Percentiles rank a stretch among this genome's conserved stretches.
Conservation (phyloP, 2,888 invertebrate genomes). For the Leucophora obtusa region DNA sequence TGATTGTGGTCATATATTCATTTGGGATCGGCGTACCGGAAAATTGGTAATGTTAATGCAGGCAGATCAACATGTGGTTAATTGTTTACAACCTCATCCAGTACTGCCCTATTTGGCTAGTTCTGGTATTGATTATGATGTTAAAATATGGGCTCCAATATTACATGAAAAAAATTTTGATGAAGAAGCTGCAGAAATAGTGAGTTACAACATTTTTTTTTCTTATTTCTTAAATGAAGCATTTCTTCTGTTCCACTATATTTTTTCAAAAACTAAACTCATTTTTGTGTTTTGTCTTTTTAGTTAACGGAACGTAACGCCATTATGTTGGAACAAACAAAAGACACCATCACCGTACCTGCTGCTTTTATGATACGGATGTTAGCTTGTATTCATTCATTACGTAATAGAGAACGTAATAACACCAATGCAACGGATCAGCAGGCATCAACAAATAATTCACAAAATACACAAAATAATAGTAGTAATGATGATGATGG, state of each 20-base stretch:
- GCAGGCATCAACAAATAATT: constrained; percentile 26
- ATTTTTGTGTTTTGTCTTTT: background rate
- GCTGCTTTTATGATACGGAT: constrained; percentile 91
- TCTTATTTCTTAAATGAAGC: too few relatives aligned
- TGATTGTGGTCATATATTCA: constrained; percentile 92
- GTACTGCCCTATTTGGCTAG: constrained; percentile 86
- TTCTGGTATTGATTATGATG: constrained; percentile 93
- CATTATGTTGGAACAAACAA: constrained; percentile 90
- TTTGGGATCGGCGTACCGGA: constrained; percentile 87
- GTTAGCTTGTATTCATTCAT: constrained; percentile 83
- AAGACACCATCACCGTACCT: constrained; percentile 92
- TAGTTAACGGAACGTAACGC: constrained; percentile 88
- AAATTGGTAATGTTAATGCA: constrained; percentile 86
- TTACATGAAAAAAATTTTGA: constrained; percentile 82
- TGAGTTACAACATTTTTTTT: too few relatives aligned
- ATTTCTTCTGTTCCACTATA: too few relatives aligned
- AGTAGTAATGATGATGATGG: constrained; percentile 44
- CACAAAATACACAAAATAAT: constrained; percentile 44
- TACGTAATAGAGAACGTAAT: constrained; percentile 80
- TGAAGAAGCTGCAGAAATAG: constrained; percentile 82
- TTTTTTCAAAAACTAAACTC: background rate
- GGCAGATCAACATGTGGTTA: constrained; percentile 90
- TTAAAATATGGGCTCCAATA: constrained; percentile 90
- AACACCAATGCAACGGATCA: constrained; percentile 30
- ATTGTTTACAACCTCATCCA: constrained; percentile 91